Evolutionary conservation across 2,888 invertebrate species (phyloP), one percentile per base, ranked within the genome.

Genomic region (Acronicta leporina): DNA sequence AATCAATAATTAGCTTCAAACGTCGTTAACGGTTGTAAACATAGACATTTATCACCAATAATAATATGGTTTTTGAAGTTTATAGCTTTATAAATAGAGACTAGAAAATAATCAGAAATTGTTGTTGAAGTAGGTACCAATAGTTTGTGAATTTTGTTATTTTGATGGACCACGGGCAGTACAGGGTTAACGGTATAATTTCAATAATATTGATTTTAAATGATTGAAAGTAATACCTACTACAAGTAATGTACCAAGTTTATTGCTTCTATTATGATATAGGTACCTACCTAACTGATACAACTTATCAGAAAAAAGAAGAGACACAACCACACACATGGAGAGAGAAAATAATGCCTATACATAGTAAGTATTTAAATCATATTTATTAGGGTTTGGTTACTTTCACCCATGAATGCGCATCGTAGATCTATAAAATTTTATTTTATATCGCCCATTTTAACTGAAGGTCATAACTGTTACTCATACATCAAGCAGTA

Each of bases 391-490:
- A 45, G 30, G 44, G 38, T n/a, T 30, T 27, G 10, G 14, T 53
- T 14, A 44, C 44, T 46, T 57, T 43, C 40, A 14, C 46, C 30
- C 13, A 54, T n/a, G 20, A 53, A 44, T 33, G 47, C 9, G 45
- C 5, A 52, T 38, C 5, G 10, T 14, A 43, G 9, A 57, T 63
- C 42, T n/a, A 48, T 35, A 16, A 27, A n/a, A 64, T 55, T 59
- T 27, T 60, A 65, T 59, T 64, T 70, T 55, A 70, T 64, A 59
- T 70, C 15, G 16, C 33, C 40, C 33, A 59, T 50, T 59, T 42
- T 59, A 70, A 44, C 38, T 64, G 65, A 64, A 70, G 65, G 71
- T 35, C 38, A 64, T 51, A 54, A 48, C 53, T 70, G 49, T 68
- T 48, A 59, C n/a, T 54, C 48, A 64, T 44, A 33, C 11, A 4